Percentiles rank a stretch among this genome's conserved stretches.
These are phyloP conservation scores for Pelosia muscerda DNA, from an alignment of 2,888 invertebrate species.

Conservation along the genomic window DNA sequence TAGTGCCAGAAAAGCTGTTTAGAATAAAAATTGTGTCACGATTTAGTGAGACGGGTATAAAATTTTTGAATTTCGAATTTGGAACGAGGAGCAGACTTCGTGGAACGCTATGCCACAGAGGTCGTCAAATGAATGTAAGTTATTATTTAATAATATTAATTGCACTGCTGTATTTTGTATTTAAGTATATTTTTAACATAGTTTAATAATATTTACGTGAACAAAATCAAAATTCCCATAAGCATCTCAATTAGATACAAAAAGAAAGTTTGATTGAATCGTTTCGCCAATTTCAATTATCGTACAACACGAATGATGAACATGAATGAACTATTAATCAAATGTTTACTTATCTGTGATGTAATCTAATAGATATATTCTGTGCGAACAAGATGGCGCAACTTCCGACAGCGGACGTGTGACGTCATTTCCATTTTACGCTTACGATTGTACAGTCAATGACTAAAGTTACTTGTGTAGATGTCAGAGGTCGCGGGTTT, in stretches of 20 bases:
- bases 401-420: slow-evolving; percentile 57
- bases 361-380: slow-evolving; percentile 27
- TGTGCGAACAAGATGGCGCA: slow-evolving; percentile 47
- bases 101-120: too few relatives aligned
- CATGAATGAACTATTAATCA: slow-evolving; percentile 9
- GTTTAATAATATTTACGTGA: too few relatives aligned
- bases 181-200: too few relatives aligned
- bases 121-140: too few relatives aligned
- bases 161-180: too few relatives aligned
- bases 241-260: slow-evolving; percentile 2
- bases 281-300: slow-evolving; percentile 8
- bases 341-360: slow-evolving; percentile 22
- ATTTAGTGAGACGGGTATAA: too few relatives aligned
- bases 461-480: background rate
- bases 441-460: slow-evolving; percentile 28
- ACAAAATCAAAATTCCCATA: background rate
- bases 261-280: background rate
- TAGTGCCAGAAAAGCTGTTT: too few relatives aligned
- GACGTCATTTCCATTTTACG: slow-evolving; percentile 50
- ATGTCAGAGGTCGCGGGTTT: too few relatives aligned
- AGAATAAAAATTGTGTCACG: too few relatives aligned
- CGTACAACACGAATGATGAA: background rate
- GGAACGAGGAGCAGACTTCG: too few relatives aligned
- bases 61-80: too few relatives aligned
- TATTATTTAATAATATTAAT: too few relatives aligned